Base-by-base conservation (phyloP, 2,113 vertebrate genomes). In the Corythornis cristatus region DNA sequence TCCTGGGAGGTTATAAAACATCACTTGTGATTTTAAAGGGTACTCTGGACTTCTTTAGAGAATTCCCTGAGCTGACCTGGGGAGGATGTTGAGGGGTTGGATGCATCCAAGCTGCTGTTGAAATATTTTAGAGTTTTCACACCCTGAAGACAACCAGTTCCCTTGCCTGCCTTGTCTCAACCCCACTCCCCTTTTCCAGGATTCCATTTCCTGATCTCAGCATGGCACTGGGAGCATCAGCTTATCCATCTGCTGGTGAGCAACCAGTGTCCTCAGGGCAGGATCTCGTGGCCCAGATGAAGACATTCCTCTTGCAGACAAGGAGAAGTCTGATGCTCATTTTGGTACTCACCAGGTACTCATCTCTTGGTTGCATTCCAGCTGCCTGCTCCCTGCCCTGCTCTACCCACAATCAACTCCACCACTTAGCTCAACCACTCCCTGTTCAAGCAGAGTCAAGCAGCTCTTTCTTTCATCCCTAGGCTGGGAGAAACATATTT, bases 221-320 rank as follows among this genome's bases (percentile, higher is more conserved):
- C 1, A 9, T 0, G 1, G 57, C 40, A 25, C 3, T 8, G 4
- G 62, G 56, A 88, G 43, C 2, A 0, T 0, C 29, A 54, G 33
- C 31, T 51, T 37, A 13, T 20, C 42, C 37, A 33, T 21, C 15
- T 12, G 20, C 12, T 53, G 81, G n/a, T 23, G 43, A 74, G 28
- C 29, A 64, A 60, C 56, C 43, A 12, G 54, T 4, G 21, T 17
- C 50, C 50, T 53, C 3, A 10, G 62, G 57, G 62, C 57, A 50
- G 75, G 58, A 66, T 33, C 33, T 25, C 19, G 1, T 25, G 4
- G 12, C 25, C 26, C 64, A n/a, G 65, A 9, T 4, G 25, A 75
- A 65, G 86, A 35, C 21, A 37, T 40, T 9, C 0, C 58, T 48
- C 48, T 68, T 48, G 1, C 14, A 12, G 28, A 42, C 4, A 10